Conservation (phyloP, 1,140 invertebrate species). For the Meloidogyne hapla region DNA sequence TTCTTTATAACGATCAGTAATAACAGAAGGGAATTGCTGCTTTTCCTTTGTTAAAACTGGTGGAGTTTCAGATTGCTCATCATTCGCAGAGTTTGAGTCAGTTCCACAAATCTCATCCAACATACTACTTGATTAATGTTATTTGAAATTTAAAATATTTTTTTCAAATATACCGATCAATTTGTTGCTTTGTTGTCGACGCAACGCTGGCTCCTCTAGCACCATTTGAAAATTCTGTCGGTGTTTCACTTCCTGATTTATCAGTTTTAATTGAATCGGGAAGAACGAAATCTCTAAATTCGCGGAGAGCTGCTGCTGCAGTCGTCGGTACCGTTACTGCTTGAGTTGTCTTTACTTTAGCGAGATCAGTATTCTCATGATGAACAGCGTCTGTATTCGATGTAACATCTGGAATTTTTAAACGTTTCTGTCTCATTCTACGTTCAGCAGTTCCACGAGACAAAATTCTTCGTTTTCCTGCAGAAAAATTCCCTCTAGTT, state of each 20-base stretch:
- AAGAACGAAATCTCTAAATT: slow-evolving; percentile 3
- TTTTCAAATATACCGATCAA: background rate
- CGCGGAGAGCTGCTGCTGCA: background rate
- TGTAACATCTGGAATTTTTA: background rate
- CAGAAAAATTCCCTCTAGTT: background rate
- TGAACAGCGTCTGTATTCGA: background rate
- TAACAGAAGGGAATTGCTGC: slow-evolving; percentile 25
- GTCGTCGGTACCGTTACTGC: background rate
- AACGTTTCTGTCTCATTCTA: background rate
- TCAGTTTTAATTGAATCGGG: background rate
- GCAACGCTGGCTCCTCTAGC: background rate
- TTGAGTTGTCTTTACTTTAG: background rate
- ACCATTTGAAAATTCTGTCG: background rate
- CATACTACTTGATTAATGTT: background rate
- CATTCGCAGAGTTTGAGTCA: background rate
- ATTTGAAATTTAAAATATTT: no score
- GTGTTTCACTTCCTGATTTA: background rate
- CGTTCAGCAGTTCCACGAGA: background rate
- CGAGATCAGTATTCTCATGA: background rate
- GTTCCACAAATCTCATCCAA: background rate
- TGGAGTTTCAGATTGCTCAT: slow-evolving; percentile 9
- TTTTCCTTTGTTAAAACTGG: slow-evolving; percentile 26
- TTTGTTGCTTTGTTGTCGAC: background rate
- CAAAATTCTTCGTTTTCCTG: background rate
- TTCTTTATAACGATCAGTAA: slow-evolving; percentile 29